A percentile compares a stretch with the other conserved stretches of the same genome.
These are phyloP conservation scores for Pseudanteris insignis DNA, from an alignment of 2,888 invertebrate species.

Conservation along the genomic window DNA sequence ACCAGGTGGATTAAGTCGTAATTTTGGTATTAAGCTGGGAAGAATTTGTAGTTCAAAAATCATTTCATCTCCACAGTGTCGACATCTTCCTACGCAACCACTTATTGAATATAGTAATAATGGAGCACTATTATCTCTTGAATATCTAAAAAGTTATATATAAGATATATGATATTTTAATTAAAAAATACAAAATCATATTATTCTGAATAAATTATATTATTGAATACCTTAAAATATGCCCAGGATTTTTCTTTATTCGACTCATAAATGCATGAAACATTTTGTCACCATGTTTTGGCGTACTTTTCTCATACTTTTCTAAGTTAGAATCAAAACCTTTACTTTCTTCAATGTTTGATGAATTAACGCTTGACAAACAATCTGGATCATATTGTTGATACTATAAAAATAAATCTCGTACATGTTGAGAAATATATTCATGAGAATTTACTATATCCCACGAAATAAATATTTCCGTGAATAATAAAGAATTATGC, in stretches of 20 bases:
- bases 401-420: conserved; percentile 73
- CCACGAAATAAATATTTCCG: conserved; percentile 70
- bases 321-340: conserved; percentile 69
- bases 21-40: conserved; percentile 79
- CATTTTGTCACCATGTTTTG: conserved; percentile 83
- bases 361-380: conserved; percentile 47
- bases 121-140: conserved; percentile 74
- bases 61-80: conserved; percentile 76
- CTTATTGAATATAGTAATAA: conserved; percentile 75
- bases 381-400: conserved; percentile 66
- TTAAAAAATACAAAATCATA: background rate
- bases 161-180: background rate
- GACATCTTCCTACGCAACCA: conserved; percentile 69
- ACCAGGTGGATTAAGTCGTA: conserved; percentile 70
- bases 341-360: conserved; percentile 54
- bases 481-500: conserved; percentile 65
- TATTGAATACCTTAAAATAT: conserved; percentile 76
- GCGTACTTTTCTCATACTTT: conserved; percentile 80
- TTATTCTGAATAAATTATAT: conserved; percentile 38
- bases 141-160: conserved; percentile 78
- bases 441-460: too few species aligned
- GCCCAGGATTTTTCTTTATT: conserved; percentile 80
- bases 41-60: conserved; percentile 86
- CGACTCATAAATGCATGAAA: conserved; percentile 82
- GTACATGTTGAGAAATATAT: conserved; percentile 71